Conservation (phyloP, 2,888 invertebrate genomes). For the Diarsia rubi region DNA sequence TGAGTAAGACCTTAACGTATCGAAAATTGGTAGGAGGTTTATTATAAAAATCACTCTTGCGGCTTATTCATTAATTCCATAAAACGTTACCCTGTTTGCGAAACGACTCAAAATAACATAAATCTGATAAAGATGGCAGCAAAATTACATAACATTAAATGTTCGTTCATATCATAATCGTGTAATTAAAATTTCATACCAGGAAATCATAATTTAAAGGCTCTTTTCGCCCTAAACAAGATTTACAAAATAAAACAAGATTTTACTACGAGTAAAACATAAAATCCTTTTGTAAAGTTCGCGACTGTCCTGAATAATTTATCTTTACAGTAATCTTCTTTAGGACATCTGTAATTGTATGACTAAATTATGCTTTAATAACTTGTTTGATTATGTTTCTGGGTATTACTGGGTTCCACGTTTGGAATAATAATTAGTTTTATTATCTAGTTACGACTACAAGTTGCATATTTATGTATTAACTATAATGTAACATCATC, state of each 20-base stretch:
- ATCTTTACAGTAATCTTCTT: conserved; percentile 40
- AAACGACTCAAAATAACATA: neutral
- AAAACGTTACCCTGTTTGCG: neutral
- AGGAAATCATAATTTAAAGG: conserved; percentile 35
- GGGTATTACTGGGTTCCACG: conserved; percentile 12
- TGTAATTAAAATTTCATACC: conserved; percentile 23
- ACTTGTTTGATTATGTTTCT: conserved; percentile 24
- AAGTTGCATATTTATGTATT: neutral
- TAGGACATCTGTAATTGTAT: conserved; percentile 14
- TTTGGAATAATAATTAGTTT: conserved; percentile 1
- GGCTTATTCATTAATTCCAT: neutral
- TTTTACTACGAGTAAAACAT: conserved; percentile 26
- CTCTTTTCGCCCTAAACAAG: conserved; percentile 15
- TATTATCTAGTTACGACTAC: neutral
- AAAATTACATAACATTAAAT: conserved; percentile 5
- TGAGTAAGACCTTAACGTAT: neutral
- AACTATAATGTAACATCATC: neutral
- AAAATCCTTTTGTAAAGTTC: conserved; percentile 30
- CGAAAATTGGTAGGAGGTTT: neutral
- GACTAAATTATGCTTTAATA: conserved; percentile 27
- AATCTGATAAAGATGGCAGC: neutral
- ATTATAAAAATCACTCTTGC: neutral
- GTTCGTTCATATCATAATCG: conserved; percentile 1
- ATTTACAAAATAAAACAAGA: conserved; percentile 23
- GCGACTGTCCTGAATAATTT: conserved; percentile 18